Evolutionary conservation across 2,888 invertebrate genomes (phyloP), one percentile per base, ranked within the genome.

Genomic region (Trachelus iudaicus): DNA sequence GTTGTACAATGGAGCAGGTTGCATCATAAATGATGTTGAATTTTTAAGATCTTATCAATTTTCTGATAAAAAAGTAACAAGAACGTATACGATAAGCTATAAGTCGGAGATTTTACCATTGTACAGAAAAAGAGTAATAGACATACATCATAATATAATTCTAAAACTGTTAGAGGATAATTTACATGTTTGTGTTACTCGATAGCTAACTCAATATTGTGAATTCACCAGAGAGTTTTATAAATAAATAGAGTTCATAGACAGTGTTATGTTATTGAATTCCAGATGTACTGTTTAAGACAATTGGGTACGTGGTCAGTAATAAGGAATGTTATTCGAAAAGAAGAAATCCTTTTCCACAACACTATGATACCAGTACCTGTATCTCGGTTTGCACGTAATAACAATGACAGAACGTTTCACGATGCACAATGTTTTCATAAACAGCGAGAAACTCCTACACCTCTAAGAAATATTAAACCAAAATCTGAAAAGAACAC

Each of bases 61-160:
- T 81, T 80, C 88, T 23, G 80, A 84, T 40, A 84, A 85, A 69
- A 84, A 85, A 80, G 84, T 85, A 30, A 88, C 88, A 34, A 86
- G 84, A 76, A 92, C 92, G 75, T 92, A 89, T 79, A 89, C 90
- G 81, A 89, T 92, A 79, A 87, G 80, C 56, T 92, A 92, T 80
- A 87, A 85, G 79, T 91, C 92, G n/a, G 84, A 85, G 77, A 81
- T 81, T n/a, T 78, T 88, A 34, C 91, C 92, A 34, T 82, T 92
- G 74, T 83, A 89, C 79, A 88, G 90, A 79, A 84, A 87, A 76
- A 85, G 89, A 84, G 88, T 90, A 34, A 86, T 92, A 34, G 81
- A 89, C 73, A 84, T 92, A 56, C 92, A 92, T 83, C 82, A 88
- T 77, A 88, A 88, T 79, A 73, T 90, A 74, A 86, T 92, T 81